These are phyloP conservation scores for Hydrophis major DNA, from an alignment of 2,797 vertebrate species.

Conservation along the genomic window DNA sequence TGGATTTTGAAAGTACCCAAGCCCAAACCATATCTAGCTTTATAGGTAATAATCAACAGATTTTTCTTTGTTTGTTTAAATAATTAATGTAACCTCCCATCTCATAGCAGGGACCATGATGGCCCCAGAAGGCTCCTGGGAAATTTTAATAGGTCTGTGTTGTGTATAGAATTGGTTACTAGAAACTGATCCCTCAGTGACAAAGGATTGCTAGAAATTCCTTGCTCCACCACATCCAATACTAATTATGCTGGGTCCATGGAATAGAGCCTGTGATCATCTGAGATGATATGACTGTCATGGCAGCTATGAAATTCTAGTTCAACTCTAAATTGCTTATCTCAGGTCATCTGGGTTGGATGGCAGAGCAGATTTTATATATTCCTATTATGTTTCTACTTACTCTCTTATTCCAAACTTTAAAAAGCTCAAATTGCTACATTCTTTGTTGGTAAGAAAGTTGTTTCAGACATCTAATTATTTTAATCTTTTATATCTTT, in stretches of 20 bases:
- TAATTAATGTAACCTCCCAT: not conserved
- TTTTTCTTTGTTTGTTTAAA: not conserved
- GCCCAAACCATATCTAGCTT: not conserved
- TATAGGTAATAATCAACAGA: not conserved
- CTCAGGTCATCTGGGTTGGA: not conserved
- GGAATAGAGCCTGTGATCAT: not conserved
- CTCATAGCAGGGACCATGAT: not conserved
- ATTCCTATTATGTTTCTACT: not conserved
- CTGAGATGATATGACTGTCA: not conserved
- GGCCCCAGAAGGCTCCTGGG: not conserved
- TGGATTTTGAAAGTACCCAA: not conserved
- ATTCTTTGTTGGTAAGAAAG: not conserved
- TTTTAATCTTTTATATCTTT: not conserved
- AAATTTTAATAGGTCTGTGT: not conserved
- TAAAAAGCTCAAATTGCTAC: not conserved
- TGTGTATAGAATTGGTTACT: not conserved
- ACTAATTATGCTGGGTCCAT: not conserved
- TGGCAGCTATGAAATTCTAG: not conserved
- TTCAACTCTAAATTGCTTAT: not conserved
- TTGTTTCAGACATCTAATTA: not conserved
- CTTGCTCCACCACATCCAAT: not conserved
- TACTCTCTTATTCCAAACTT: not conserved
- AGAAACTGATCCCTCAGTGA: not conserved
- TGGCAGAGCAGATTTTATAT: not conserved
- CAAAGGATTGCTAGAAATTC: not conserved